Evolutionary conservation across 2,113 vertebrate species (phyloP), one percentile per base, ranked within the genome.

Genomic region (Oenanthe oenanthe): DNA sequence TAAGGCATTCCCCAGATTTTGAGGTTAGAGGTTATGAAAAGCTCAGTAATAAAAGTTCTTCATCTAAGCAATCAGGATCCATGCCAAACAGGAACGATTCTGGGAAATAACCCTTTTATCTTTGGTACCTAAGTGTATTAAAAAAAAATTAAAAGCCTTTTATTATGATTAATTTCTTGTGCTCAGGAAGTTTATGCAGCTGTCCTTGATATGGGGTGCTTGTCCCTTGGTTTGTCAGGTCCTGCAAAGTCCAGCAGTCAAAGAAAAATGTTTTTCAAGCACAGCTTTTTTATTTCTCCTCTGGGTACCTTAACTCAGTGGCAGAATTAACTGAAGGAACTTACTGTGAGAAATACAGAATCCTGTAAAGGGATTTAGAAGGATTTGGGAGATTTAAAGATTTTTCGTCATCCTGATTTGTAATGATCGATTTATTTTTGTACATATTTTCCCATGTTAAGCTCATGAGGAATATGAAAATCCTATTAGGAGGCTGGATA

Each of bases 61-160:
- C 83, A 73, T 91, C 77, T 82, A 88, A 94, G 88, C 74, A 87
- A 82, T 89, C 85, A 94, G 82, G 86, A 95, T 42, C 40, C 0
- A 0, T 89, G 91, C 95, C 95, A 96, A 95, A 96, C 86, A 95
- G 80, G 89, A 97, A 96, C 7, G 80, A 93, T 96, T 95, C 91
- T 95, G 94, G 92, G 95, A 96, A 96, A 96, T 60, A 97, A 85
- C 51, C 12, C 16, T 91, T 96, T 97, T 96, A 95, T 93, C 91
- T 96, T 85, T 84, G 76, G 53, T 97, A 96, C 84, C 96, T 96
- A 96, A 93, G 71, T 66, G 51, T 82, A 88, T 90, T 92, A 31
- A 73, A 86, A 89, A 89, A 85, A 94, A 48, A 1, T 57, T 47
- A 28, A 94, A 92, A 72, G 56, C 48, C 45, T 90, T 96, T 96